Evolutionary conservation across 2,888 invertebrate genomes (phyloP), one percentile per base, ranked within the genome.

Genomic region (Orthosia incerta): DNA sequence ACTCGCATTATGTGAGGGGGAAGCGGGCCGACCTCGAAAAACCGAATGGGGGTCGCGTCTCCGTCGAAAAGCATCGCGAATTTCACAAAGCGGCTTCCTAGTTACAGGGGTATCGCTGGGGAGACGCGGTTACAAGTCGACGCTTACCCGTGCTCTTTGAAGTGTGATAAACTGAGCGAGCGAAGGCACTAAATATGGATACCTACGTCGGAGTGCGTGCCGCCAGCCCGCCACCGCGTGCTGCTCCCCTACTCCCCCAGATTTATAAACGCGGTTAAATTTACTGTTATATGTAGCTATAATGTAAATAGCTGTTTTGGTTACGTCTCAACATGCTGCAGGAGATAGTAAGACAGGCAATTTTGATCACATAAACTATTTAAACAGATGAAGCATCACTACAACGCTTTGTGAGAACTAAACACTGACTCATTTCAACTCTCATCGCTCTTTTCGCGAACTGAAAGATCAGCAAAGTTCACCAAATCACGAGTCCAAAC

Each of bases 1-100:
- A 86, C 91, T 91, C 90, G 90, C 88, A 91, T 92, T 92, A 91
- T 89, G 87, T 88, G 88, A 90, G 91, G 89, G 91, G 90, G 91
- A 87, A 88, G 86, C 86, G 89, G 89, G 87, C 89, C 93, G 94
- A 94, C 95, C 94, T 95, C 95, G 94, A 95, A 95, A 95, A 95
- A 94, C 95, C 94, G 90, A 94, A 94, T 92, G 91, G 93, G 94
- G 94, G 92, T 91, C 92, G 91, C 87, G 87, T 89, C 88, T 89
- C 87, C 89, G 91, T 92, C 93, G 92, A 92, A 93, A 93, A 93
- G 94, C 94, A 93, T 93, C 92, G 94, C 93, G 93, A 95, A 95
- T 93, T 95, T 94, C 94, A 94, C 95, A 94, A 94, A 95, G 95
- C 91, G 89, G 91, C 95, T 93, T 95, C 94, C 93, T 93, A 93